Evolutionary conservation across 2,888 invertebrate species (phyloP), one percentile per base, ranked within the genome.

Genomic region (Ceraclea dissimilis): DNA sequence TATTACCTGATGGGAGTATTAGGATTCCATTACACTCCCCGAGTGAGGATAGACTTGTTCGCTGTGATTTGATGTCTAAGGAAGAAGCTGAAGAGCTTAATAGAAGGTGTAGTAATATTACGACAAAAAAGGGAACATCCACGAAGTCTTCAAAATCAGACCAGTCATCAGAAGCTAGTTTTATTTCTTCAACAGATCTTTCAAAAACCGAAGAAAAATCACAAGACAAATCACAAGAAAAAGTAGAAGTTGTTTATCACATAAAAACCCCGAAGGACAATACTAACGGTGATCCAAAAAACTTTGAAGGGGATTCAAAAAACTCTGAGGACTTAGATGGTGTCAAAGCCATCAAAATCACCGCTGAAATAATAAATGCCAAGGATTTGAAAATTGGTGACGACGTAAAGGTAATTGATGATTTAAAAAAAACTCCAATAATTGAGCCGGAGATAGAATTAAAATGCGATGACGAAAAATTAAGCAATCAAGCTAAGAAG

Each of bases 1-100:
- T 76, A 13, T 66, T 78, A 16, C 74, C 82, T 8, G 81, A 82
- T 63, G 81, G 81, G 4, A 81, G 80, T 63, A 79, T 82, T 55
- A 73, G 80, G 48, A 74, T 82, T 63, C 80, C 81, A 2, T 69
- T 78, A 26, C 76, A 71, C 57, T 78, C 78, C 1, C 78, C 78
- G 0, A 76, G 76, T 5, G 77, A 78, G 59, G 69, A 63, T 51
- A 65, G 51, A 44, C 39, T 58, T 21, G 62, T 62, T 2, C 54
- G 61, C 18, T 59, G 59, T 46, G 62, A 62, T 53, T 51, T 59
- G 34, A 54, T 62, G 58, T 51, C 60, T 4, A 54, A 57, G 50
- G 51, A 63, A 54, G 60, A 60, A 59, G 54, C 49, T 58, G 56
- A 58, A 48, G 60, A 62, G 18, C 26, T 58, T 16, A 62, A 62